Percentiles rank a stretch among this genome's conserved stretches.
phyloP scores from a whole-genome alignment of 2,888 invertebrate genomes.

The Phrixothrix hirtus region DNA sequence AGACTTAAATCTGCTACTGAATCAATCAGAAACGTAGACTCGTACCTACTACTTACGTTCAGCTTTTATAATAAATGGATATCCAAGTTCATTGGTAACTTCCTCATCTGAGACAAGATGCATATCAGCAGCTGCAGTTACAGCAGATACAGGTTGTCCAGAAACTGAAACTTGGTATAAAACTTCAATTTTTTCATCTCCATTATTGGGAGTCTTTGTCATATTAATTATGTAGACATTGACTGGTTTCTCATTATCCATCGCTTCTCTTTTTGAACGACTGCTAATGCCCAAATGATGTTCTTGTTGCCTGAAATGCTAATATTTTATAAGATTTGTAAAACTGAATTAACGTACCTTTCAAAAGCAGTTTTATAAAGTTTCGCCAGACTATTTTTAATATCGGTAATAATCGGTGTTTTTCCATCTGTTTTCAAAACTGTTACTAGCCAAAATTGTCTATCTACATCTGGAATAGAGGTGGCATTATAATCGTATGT shows the following conservation, averaged over 20 bases:
- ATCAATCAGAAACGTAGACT: too few relatives aligned
- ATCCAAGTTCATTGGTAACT: constrained; percentile 73
- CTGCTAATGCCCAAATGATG: constrained; percentile 71
- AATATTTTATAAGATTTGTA: too few relatives aligned
- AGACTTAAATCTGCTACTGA: too few relatives aligned
- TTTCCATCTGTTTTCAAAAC: constrained; percentile 65
- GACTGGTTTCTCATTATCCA: constrained; percentile 57
- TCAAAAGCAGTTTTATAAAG: constrained; percentile 81
- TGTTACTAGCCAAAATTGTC: constrained; percentile 81
- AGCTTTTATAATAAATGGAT: constrained; percentile 78
- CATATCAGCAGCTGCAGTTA: constrained; percentile 83
- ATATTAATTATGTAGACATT: constrained; percentile 71
- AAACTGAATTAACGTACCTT: too few relatives aligned
- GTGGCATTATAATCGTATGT: constrained; percentile 30
- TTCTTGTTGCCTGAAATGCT: constrained; percentile 73
- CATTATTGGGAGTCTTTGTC: constrained; percentile 58
- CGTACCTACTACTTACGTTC: constrained; percentile 85
- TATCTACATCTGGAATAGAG: constrained; percentile 58
- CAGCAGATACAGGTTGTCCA: constrained; percentile 78
- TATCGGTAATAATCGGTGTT: constrained; percentile 60
- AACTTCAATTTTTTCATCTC: constrained; percentile 61
- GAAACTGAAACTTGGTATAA: constrained; percentile 81
- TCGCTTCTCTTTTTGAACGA: constrained; percentile 45
- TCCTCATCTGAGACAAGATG: constrained; percentile 76
- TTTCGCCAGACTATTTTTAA: constrained; percentile 75